A percentile compares a stretch with the other conserved stretches of the same genome.
Conservation (phyloP, 2,113 vertebrate species). For the Polypterus bichir region DNA sequence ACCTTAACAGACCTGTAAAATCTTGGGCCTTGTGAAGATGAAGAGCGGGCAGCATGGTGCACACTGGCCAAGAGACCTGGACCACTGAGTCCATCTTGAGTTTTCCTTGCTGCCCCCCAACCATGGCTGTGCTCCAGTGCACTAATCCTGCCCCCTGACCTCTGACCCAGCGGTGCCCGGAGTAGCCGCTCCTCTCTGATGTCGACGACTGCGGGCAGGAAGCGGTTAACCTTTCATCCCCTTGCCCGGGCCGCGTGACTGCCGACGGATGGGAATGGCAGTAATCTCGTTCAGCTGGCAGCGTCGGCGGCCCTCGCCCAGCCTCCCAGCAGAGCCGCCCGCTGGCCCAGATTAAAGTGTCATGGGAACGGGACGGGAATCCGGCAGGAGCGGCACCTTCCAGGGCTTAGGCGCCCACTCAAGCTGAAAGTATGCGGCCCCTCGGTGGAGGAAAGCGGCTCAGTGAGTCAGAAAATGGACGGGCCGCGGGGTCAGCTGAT, state of each 20-base stretch:
- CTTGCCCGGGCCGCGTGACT: neutral
- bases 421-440: slow-evolving; percentile 29
- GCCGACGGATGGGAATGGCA: slow-evolving; percentile 1
- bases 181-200: neutral
- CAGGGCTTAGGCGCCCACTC: slow-evolving; percentile 23
- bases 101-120: too few relatives aligned
- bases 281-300: slow-evolving; percentile 11
- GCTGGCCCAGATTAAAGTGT: slow-evolving; percentile 37
- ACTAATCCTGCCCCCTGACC: too few relatives aligned
- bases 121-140: too few relatives aligned
- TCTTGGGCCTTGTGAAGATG: too few relatives aligned
- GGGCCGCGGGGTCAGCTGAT: too few relatives aligned
- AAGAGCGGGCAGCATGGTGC: too few relatives aligned
- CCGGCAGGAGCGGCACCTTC: neutral
- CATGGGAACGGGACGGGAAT: slow-evolving; percentile 32
- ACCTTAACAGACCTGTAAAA: too few relatives aligned
- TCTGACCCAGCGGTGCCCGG: too few relatives aligned
- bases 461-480: accelerated
- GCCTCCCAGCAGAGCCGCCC: slow-evolving; percentile 10
- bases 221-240: neutral
- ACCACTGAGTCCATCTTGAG: too few relatives aligned
- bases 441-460: neutral
- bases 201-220: neutral
- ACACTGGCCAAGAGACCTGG: too few relatives aligned
- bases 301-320: slow-evolving; percentile 5